Conservation (phyloP, 2,888 invertebrate genomes). For the Tipula confusa region DNA sequence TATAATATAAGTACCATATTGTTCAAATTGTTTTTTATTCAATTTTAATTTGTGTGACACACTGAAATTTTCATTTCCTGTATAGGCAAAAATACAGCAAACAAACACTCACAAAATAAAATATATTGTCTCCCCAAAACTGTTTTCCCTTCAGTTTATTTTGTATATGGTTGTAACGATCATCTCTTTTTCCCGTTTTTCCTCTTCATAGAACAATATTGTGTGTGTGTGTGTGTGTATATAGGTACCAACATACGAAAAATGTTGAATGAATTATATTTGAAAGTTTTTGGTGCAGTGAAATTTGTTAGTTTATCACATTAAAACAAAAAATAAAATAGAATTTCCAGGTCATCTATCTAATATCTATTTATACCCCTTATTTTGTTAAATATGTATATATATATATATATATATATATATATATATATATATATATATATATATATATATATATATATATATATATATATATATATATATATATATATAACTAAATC, state of each 20-base stretch:
- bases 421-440: not conserved
- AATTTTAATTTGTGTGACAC: slow-evolving; percentile 25
- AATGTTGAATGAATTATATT: not conserved
- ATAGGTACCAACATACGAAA: not conserved
- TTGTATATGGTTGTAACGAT: not conserved
- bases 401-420: not conserved
- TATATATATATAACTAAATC: not conserved
- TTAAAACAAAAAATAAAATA: not conserved
- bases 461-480: not conserved
- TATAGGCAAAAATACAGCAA: not conserved
- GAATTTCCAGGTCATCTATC: slow-evolving; percentile 20
- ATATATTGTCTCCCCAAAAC: not conserved
- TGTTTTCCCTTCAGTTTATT: not conserved
- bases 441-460: not conserved
- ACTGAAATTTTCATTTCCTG: slow-evolving; percentile 7
- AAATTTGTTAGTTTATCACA: slow-evolving; percentile 25
- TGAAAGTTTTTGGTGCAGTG: slow-evolving; percentile 12
- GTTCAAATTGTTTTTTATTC: slow-evolving; percentile 25
- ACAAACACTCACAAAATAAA: not conserved
- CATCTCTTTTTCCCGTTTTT: slow-evolving; percentile 12
- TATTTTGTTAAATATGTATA: not conserved
- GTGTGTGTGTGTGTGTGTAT: too few species aligned
- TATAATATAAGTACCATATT: not conserved
- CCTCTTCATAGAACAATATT: not conserved
- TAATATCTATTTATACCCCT: slow-evolving; percentile 20